Evolutionary conservation across 2,113 vertebrate species (phyloP), one percentile per base, ranked within the genome.

Genomic region (Procavia capensis): DNA sequence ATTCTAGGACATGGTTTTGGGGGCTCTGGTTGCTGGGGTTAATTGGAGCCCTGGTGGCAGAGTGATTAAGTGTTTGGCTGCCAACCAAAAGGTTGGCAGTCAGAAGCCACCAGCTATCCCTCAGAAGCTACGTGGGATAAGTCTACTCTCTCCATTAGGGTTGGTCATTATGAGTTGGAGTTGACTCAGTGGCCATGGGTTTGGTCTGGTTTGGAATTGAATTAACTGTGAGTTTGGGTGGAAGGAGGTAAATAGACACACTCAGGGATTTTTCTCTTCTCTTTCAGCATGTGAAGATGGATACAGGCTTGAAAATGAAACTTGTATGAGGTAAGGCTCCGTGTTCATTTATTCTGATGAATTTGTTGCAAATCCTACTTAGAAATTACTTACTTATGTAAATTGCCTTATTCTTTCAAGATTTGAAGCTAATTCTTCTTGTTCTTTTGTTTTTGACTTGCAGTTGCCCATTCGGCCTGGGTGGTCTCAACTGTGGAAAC

Each of bases 401-500:
- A 91, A 66, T 86, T 0, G 22, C 72, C 76, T 93, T 57, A 70
- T 92, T 90, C 6, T 0, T 96, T 63, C 96, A 88, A 85, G 41
- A 31, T 85, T 85, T 80, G 64, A 98, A 97, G 93, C 9, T 96
- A 82, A 96, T 79, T 88, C 47, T 79, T 88, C 47, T 72, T 66
- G 1, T 92, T 97, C 17, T 95, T 97, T 97, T 98, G 89, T 54
- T 59, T 92, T 25, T 95, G 2, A 95, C 61, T 99, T 98, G 76
- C 97, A 99, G 99, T 93, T 99, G 99, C 97, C 99, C 98, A 0
- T 99, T 99, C 80, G 99, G 99, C 94, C 99, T 99, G 80, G 99
- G 99, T 85, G 99, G 99, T 97, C 99, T 99, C 97, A 99, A 99
- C 98, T 99, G 99, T 97, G 99, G 98, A 96, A 99, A 99, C 91